A percentile compares a stretch with the other conserved stretches of the same genome.
Evolutionary conservation across 2,113 vertebrate species (phyloP).

Genomic region (Talpa occidentalis): DNA sequence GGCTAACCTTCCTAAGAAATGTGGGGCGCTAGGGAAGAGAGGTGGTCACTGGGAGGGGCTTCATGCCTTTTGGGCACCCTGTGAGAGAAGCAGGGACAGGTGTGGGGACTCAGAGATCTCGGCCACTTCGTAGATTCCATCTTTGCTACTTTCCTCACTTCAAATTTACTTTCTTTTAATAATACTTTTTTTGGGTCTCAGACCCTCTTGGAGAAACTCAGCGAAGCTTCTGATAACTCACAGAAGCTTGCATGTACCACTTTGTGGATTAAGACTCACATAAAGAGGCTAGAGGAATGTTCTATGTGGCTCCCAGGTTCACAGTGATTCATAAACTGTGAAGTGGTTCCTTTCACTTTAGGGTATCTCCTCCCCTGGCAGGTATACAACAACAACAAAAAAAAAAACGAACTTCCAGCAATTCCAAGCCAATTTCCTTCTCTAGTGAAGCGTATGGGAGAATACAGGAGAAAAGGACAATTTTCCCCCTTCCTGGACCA

Average conservation of each 20-base stretch:
- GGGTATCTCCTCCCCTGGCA: background rate
- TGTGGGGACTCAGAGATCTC: background rate
- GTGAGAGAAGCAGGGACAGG: background rate
- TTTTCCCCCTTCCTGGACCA: background rate
- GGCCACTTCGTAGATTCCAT: background rate
- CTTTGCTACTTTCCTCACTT: slow-evolving; percentile 7
- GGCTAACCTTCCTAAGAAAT: background rate
- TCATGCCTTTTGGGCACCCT: background rate
- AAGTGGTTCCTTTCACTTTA: background rate
- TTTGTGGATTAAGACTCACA: slow-evolving; percentile 1
- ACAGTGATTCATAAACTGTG: background rate
- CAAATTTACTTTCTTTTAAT: background rate
- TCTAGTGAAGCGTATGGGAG: background rate
- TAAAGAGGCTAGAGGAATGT: background rate
- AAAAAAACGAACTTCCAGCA: background rate
- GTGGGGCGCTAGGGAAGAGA: background rate
- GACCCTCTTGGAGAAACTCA: background rate
- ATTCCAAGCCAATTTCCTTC: background rate
- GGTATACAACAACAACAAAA: background rate
- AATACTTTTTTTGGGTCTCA: background rate
- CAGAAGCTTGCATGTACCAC: background rate
- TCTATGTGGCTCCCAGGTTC: background rate
- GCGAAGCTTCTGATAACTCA: background rate
- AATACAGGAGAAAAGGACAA: background rate
- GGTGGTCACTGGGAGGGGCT: too few relatives aligned